These are phyloP conservation scores for Whitmania pigra DNA, from an alignment of 1,140 invertebrate species.

Conservation along the genomic window DNA sequence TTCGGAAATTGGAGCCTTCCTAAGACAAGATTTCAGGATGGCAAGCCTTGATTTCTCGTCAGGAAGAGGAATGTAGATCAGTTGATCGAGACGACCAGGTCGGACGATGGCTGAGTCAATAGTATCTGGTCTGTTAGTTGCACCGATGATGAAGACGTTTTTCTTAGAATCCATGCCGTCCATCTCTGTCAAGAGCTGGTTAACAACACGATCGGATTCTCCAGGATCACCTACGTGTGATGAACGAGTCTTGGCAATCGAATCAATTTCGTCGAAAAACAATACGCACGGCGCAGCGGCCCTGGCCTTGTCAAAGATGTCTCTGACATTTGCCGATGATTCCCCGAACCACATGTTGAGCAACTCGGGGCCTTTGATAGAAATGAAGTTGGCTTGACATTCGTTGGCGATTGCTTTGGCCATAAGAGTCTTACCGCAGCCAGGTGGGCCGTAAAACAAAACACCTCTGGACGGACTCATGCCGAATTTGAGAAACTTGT, in stretches of 20 bases:
- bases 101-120: constrained; percentile 97
- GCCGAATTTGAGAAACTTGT: constrained; percentile 64
- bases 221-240: constrained; percentile 74
- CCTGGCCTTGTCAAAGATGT: constrained; percentile 97
- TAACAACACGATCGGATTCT: constrained; percentile 95
- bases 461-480: constrained; percentile 69
- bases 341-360: constrained; percentile 97
- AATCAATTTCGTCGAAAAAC: constrained; percentile 99
- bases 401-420: constrained; percentile 88
- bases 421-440: constrained; percentile 79
- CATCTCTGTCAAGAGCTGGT: constrained; percentile 99
- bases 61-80: constrained; percentile 97
- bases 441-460: constrained; percentile 77
- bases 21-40: too few species aligned
- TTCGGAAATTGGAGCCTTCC: too few species aligned
- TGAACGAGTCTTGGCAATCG: constrained; percentile 91
- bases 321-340: constrained; percentile 95
- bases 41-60: too few species aligned
- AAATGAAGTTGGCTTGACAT: constrained; percentile 89
- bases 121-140: constrained; percentile 79
- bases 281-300: constrained; percentile 95
- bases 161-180: constrained; percentile 99
- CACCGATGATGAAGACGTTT: constrained; percentile 98
- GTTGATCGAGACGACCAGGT: constrained; percentile 92
- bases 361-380: constrained; percentile 89